Evolutionary conservation across 2,797 vertebrate genomes (phyloP).

Genomic region (Hirundo rustica): DNA sequence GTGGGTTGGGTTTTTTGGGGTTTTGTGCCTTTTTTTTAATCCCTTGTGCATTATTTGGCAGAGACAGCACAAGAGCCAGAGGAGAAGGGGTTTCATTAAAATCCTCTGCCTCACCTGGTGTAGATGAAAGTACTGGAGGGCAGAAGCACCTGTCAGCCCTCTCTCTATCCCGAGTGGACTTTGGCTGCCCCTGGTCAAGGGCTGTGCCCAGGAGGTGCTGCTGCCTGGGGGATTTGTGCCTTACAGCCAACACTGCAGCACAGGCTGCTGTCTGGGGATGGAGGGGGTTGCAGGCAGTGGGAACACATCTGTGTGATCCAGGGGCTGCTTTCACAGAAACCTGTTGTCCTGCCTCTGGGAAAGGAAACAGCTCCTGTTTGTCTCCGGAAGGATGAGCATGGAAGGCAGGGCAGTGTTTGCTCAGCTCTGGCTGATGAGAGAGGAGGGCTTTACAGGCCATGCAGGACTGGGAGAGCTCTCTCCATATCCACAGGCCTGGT

Average conservation of each 20-base stretch:
- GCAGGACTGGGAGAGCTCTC: neutral
- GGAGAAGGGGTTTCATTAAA: neutral
- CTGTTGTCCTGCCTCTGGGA: neutral
- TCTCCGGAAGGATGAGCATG: rapidly evolving
- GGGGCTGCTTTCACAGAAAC: neutral
- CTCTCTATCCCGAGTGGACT: rapidly evolving
- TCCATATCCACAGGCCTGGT: neutral
- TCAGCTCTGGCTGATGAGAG: neutral
- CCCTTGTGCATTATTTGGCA: neutral
- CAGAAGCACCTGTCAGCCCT: neutral
- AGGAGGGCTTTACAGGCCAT: rapidly evolving
- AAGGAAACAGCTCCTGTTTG: rapidly evolving
- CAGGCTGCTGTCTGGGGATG: neutral
- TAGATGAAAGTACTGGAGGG: neutral
- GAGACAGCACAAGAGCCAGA: neutral
- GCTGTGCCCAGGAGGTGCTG: rapidly evolving
- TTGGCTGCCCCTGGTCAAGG: neutral
- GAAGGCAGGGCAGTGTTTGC: neutral
- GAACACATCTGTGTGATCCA: neutral
- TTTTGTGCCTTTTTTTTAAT: neutral
- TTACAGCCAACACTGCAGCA: neutral
- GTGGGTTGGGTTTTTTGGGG: neutral
- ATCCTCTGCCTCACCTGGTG: neutral
- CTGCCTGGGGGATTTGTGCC: rapidly evolving
- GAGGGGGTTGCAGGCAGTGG: neutral